Percentiles rank a stretch among this genome's conserved stretches.
phyloP scores from a whole-genome alignment of 2,113 vertebrate genomes.

The Ctenodactylus gundi region DNA sequence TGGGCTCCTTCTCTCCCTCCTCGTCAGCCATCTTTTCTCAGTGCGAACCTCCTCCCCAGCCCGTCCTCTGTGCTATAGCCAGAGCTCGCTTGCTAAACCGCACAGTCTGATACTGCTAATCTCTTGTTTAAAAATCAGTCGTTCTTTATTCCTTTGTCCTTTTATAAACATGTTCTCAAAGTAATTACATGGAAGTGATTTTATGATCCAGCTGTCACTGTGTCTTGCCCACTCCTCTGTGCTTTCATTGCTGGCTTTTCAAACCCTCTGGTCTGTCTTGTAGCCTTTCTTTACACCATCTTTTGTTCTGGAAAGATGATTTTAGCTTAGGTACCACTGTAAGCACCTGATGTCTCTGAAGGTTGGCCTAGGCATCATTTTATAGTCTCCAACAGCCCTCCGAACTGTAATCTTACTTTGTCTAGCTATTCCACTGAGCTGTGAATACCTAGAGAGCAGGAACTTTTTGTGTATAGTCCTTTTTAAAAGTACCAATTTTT shows the following conservation, averaged over 20 bases:
- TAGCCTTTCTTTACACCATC: not conserved
- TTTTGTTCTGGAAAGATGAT: not conserved
- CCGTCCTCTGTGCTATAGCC: not conserved
- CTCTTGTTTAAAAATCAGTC: not conserved
- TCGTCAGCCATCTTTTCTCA: not conserved
- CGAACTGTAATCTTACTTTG: too few species aligned
- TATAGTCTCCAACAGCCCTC: too few species aligned
- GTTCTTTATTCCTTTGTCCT: not conserved
- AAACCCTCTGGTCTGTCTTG: not conserved
- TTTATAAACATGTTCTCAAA: not conserved
- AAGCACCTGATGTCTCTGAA: too few species aligned
- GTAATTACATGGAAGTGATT: not conserved
- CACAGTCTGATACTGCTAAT: not conserved
- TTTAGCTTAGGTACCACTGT: not conserved
- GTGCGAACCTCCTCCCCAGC: not conserved
- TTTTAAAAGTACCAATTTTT: not conserved
- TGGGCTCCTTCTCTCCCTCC: not conserved
- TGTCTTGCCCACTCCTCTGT: not conserved
- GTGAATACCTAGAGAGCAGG: not conserved
- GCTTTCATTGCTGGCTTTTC: not conserved
- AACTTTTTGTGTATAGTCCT: not conserved
- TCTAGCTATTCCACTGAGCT: not conserved
- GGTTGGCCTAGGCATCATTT: too few species aligned
- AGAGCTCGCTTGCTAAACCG: not conserved
- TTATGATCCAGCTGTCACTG: not conserved